These are phyloP conservation scores for Brienomyrus brachyistius DNA, from an alignment of 2,113 vertebrate genomes.

Conservation along the genomic window DNA sequence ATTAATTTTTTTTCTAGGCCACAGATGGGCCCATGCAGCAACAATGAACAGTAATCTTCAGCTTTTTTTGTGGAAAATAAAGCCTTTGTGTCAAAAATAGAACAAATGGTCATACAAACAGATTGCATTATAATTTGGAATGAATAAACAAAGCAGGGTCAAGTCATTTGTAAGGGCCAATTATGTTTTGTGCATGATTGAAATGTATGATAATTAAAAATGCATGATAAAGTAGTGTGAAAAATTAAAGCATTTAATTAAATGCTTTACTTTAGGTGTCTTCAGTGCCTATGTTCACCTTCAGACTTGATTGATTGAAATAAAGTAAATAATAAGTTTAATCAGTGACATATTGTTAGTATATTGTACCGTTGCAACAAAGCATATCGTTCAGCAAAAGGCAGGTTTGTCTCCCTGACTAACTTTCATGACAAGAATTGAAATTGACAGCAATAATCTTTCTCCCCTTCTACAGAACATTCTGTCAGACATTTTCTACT, in stretches of 20 bases:
- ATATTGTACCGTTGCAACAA: not conserved
- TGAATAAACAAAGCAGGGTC: slow-evolving; percentile 35
- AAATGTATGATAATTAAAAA: not conserved
- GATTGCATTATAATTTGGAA: slow-evolving; percentile 1
- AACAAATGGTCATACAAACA: not conserved
- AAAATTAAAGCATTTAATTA: not conserved
- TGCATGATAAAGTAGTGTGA: not conserved
- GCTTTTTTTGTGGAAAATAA: not conserved
- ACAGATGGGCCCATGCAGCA: slow-evolving; percentile 5
- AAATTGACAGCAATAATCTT: not conserved
- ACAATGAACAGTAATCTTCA: slow-evolving; percentile 7
- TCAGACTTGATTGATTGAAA: not conserved
- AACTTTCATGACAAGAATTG: not conserved
- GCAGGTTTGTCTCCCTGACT: not conserved
- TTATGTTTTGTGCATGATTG: not conserved
- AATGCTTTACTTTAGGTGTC: not conserved
- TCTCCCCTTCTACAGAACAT: not conserved
- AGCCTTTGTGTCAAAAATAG: slow-evolving; percentile 20
- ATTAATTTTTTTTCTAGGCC: slow-evolving; percentile 4
- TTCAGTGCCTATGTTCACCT: not conserved
- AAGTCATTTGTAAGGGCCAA: slow-evolving; percentile 18
- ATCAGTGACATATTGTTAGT: not conserved
- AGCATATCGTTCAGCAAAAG: not conserved
- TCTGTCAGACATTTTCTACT: not conserved
- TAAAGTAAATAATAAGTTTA: not conserved